A percentile compares a stretch with the other conserved stretches of the same genome.
These are phyloP conservation scores for Saimiri boliviensis DNA, from an alignment of 2,113 vertebrate genomes.

Conservation along the genomic window DNA sequence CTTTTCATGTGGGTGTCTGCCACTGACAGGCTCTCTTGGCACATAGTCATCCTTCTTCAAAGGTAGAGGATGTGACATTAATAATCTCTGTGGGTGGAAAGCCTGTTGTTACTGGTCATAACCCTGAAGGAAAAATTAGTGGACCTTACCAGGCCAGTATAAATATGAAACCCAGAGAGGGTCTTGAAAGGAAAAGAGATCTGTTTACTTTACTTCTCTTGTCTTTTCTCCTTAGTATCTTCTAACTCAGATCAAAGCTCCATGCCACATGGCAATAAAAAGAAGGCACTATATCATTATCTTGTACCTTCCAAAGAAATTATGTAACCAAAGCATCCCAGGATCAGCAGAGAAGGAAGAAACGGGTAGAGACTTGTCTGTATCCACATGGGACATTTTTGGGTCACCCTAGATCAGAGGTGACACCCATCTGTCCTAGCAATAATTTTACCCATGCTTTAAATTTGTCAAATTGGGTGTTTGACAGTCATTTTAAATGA, in stretches of 20 bases:
- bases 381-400: not conserved
- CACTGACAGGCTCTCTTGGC: rapidly evolving
- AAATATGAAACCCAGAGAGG: not conserved
- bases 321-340: not conserved
- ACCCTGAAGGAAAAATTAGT: not conserved
- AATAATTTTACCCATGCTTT: not conserved
- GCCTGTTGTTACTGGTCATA: not conserved
- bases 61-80: not conserved
- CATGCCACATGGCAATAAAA: not conserved
- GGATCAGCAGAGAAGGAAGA: not conserved
- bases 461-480: not conserved
- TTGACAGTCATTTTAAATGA: not conserved
- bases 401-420: not conserved
- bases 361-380: not conserved
- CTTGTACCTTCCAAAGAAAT: constrained; percentile 1
- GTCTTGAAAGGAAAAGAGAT: not conserved
- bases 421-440: not conserved
- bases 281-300: not conserved
- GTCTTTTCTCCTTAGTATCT: not conserved
- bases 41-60: not conserved
- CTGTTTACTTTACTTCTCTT: not conserved
- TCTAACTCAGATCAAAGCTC: not conserved
- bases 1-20: rapidly evolving
- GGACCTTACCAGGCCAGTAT: not conserved
- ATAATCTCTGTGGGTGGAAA: not conserved